These are phyloP conservation scores for Takifugu rubripes DNA, from an alignment of 2,797 vertebrate species.

Conservation along the genomic window DNA sequence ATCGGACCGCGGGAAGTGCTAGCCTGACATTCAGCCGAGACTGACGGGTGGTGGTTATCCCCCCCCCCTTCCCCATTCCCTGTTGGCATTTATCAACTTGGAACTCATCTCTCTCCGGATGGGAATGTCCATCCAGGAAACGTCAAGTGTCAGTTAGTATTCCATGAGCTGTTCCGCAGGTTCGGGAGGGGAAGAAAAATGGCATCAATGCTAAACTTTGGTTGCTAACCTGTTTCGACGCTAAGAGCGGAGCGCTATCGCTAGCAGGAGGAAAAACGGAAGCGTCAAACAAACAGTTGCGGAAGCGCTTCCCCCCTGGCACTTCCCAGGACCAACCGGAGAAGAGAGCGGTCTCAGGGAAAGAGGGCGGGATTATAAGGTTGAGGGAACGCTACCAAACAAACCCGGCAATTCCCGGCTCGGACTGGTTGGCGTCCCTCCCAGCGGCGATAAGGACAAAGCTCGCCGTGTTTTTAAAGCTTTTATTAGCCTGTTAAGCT, in stretches of 20 bases:
- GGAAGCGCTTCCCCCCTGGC: too few species aligned
- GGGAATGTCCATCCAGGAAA: not conserved
- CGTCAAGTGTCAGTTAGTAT: too few species aligned
- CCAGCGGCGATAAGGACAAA: conserved; percentile 37
- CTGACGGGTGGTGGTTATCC: not conserved
- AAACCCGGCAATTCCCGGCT: conserved; percentile 41
- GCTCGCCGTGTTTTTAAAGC: conserved; percentile 11
- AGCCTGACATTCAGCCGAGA: not conserved
- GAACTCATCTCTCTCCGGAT: not conserved
- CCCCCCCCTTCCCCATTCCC: not conserved
- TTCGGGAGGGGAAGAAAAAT: too few species aligned
- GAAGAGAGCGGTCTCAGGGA: conserved; percentile 11
- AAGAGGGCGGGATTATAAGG: conserved; percentile 49
- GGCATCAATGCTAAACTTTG: too few species aligned
- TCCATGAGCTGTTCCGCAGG: too few species aligned
- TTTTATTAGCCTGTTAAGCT: not conserved
- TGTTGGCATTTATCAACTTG: not conserved
- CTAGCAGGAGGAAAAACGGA: too few species aligned
- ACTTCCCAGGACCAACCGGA: conserved; percentile 20
- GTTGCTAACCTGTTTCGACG: too few species aligned
- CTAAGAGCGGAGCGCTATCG: too few species aligned
- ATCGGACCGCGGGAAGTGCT: not conserved
- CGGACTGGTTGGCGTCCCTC: conserved; percentile 51
- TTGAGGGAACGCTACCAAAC: conserved; percentile 41
- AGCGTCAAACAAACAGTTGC: conserved; percentile 35